Evolutionary conservation across 2,797 vertebrate genomes (phyloP), one percentile per base, ranked within the genome.

Genomic region (Sciaenops ocellatus): DNA sequence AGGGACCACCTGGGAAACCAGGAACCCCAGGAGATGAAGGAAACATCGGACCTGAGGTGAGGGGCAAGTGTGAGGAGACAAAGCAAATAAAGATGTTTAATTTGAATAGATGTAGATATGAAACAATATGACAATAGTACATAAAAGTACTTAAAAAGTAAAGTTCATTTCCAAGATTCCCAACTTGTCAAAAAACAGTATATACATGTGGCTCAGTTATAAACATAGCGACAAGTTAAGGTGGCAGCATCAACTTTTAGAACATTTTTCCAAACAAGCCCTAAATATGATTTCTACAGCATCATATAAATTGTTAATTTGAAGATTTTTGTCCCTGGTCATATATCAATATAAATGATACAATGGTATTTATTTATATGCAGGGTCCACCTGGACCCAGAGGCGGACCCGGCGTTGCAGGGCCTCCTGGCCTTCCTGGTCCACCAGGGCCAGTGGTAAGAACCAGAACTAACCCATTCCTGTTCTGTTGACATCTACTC

Each of bases 31-130:
- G 96, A 85, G 94, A 96, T 38, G 94, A 96, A 81, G 96, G 96
- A 30, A 96, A 96, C 85, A 96, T 96, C 7, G 96, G 96, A 18
- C 95, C 95, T 54, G 95, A 96, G 94, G 95, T 96, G 3, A 88
- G 90, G 76, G 17, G 8, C 28, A 46, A 60, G 3, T 56, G n/a
- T 51, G 1, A 24, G 0, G 6, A 24, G 16, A 26, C 22, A 56
- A 57, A 48, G 6, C 9, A 13, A 4, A 9, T 9, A 70, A 34
- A 66, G 0, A 55, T 20, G 22, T 1, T 24, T 41, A 4, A 13
- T 61, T 6, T 11, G 7, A 76, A 22, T 18, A 63, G 1, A 57
- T 62, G 26, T 16, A 2, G 3, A 22, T 12, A 26, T 26, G 20
- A 1, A 42, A 4, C 6, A 24, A 34, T 17, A 3, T 52, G 3